A percentile compares a stretch with the other conserved stretches of the same genome.
phyloP scores from a whole-genome alignment of 2,888 invertebrate species.

The Drosophila melanosoma region DNA sequence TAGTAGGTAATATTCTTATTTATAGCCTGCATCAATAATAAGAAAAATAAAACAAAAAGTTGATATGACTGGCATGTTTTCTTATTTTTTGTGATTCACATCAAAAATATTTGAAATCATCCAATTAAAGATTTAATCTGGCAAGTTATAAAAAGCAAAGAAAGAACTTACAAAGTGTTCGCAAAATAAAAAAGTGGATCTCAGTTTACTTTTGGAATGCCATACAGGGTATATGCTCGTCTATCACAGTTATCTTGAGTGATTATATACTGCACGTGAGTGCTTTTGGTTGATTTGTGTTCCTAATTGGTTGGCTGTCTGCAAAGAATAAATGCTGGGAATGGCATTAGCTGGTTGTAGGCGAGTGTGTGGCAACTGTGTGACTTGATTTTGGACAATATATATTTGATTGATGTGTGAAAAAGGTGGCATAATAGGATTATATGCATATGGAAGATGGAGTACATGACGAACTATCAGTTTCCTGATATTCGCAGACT shows the following conservation, averaged over 20 bases:
- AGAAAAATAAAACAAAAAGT: background rate
- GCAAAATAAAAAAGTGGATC: too few relatives aligned
- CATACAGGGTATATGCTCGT: background rate
- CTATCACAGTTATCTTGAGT: background rate
- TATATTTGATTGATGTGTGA: conserved; percentile 56
- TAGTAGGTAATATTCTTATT: conserved; percentile 3
- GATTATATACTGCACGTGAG: conserved; percentile 27
- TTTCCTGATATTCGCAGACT: background rate
- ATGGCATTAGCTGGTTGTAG: background rate
- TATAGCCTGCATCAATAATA: background rate
- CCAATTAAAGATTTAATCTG: background rate
- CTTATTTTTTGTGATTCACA: background rate
- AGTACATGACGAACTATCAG: background rate
- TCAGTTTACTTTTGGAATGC: background rate
- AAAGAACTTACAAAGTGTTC: background rate
- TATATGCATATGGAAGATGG: background rate
- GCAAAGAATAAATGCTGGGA: conserved; percentile 1
- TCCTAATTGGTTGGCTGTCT: conserved; percentile 35
- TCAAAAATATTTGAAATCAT: too few relatives aligned
- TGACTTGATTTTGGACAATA: conserved; percentile 38
- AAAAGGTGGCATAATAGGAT: conserved; percentile 45
- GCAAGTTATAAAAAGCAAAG: background rate
- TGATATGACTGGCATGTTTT: background rate
- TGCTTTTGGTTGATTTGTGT: conserved; percentile 52
- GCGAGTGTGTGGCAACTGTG: background rate